These are phyloP conservation scores for Chionis minor DNA, from an alignment of 2,113 vertebrate genomes.

Conservation along the genomic window DNA sequence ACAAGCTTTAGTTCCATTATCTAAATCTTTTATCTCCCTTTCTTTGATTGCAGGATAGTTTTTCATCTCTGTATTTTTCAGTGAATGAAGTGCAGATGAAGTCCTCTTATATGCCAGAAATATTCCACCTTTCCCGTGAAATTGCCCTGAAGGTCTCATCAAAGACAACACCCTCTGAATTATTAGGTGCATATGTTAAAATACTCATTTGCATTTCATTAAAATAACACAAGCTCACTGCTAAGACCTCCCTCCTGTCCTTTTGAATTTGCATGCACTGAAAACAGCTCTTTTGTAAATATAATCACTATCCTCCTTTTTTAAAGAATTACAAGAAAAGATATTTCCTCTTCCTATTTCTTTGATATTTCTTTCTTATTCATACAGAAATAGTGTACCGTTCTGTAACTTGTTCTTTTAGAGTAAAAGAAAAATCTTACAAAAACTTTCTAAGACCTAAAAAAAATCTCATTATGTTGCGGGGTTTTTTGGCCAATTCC, in stretches of 20 bases:
- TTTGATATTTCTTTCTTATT: neutral
- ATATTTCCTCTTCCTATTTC: neutral
- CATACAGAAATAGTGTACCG: neutral
- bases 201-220: slow-evolving; percentile 15
- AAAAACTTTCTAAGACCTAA: neutral
- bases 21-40: slow-evolving; percentile 49
- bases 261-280: neutral
- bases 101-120: neutral
- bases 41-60: slow-evolving; percentile 37
- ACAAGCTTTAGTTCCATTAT: slow-evolving; percentile 35
- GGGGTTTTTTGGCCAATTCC: neutral
- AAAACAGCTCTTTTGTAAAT: slow-evolving; percentile 26
- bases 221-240: neutral
- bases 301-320: neutral
- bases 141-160: slow-evolving; percentile 14
- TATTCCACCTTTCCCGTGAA: slow-evolving; percentile 28
- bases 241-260: neutral
- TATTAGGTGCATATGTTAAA: slow-evolving; percentile 31
- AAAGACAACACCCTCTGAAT: slow-evolving; percentile 33
- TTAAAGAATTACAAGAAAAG: neutral
- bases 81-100: slow-evolving; percentile 36
- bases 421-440: neutral
- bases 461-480: neutral
- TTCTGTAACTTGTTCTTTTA: neutral
- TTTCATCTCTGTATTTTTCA: slow-evolving; percentile 38